Conservation (phyloP, 2,888 invertebrate genomes). For the Lepidochrysops patricia region DNA sequence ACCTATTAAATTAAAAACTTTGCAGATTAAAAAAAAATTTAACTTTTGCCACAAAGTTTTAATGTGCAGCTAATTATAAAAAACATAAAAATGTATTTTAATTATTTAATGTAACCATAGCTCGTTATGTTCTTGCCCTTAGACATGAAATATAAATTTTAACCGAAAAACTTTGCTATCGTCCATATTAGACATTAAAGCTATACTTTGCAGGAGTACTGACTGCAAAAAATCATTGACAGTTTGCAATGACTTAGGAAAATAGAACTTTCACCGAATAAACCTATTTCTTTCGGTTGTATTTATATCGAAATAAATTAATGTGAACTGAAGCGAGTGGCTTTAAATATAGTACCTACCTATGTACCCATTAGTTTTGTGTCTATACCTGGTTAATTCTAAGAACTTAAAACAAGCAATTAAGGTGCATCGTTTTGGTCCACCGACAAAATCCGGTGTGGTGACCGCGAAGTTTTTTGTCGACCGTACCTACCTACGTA, state of each 20-base stretch:
- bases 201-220: conserved; percentile 24
- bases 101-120: neutral
- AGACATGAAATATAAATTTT: conserved; percentile 8
- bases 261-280: neutral
- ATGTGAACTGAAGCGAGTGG: too few species aligned
- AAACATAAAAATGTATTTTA: conserved; percentile 1
- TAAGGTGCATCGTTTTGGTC: too few species aligned
- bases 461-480: too few species aligned
- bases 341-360: too few species aligned
- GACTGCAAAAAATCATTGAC: neutral
- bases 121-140: neutral
- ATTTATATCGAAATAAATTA: too few species aligned
- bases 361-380: too few species aligned
- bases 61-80: neutral
- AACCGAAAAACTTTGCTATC: conserved; percentile 9
- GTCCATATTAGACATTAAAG: conserved; percentile 20
- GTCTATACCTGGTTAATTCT: too few species aligned
- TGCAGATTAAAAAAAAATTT: neutral
- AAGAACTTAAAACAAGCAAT: too few species aligned
- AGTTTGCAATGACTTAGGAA: too few species aligned
- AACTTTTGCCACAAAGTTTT: neutral
- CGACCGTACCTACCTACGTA: neutral
- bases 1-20: neutral
- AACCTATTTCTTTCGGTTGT: too few species aligned
- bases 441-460: too few species aligned